phyloP scores from a whole-genome alignment of 2,888 invertebrate genomes.

The Torymus tubicola region DNA sequence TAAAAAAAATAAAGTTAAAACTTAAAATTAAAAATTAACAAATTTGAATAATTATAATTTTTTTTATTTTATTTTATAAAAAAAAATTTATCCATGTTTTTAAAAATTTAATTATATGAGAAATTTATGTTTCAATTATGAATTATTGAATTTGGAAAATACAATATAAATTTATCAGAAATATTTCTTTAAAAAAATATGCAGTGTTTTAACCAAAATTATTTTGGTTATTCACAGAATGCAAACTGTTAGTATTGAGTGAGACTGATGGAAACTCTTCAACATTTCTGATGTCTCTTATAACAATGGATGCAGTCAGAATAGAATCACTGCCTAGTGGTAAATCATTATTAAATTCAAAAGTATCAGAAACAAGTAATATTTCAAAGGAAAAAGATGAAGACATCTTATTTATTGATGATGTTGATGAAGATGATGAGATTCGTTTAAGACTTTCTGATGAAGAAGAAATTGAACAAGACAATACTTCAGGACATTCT shows the following conservation, averaged over 20 bases:
- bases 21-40: too few species aligned
- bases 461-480: slow-evolving; percentile 68
- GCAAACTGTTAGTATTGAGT: slow-evolving; percentile 47
- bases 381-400: slow-evolving; percentile 68
- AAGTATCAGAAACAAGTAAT: slow-evolving; percentile 60
- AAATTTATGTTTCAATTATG: too few species aligned
- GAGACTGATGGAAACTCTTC: slow-evolving; percentile 54
- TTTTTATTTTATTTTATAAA: too few species aligned
- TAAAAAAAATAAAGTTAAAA: too few species aligned
- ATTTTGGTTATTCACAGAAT: slow-evolving; percentile 60
- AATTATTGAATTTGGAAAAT: too few species aligned
- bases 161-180: too few species aligned
- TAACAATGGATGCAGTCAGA: slow-evolving; percentile 69
- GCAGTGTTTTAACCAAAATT: slow-evolving; percentile 53
- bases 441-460: slow-evolving; percentile 73
- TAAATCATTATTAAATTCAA: slow-evolving; percentile 62
- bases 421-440: slow-evolving; percentile 70
- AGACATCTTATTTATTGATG: slow-evolving; percentile 67
- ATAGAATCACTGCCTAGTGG: slow-evolving; percentile 64
- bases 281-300: slow-evolving; percentile 47
- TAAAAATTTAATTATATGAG: too few species aligned
- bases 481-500: slow-evolving; percentile 54
- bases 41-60: too few species aligned
- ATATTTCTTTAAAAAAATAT: too few species aligned
- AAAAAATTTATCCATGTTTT: too few species aligned